A percentile compares a stretch with the other conserved stretches of the same genome.
Conservation (phyloP, 2,797 vertebrate genomes). For the Rhynchotus rufescens region DNA sequence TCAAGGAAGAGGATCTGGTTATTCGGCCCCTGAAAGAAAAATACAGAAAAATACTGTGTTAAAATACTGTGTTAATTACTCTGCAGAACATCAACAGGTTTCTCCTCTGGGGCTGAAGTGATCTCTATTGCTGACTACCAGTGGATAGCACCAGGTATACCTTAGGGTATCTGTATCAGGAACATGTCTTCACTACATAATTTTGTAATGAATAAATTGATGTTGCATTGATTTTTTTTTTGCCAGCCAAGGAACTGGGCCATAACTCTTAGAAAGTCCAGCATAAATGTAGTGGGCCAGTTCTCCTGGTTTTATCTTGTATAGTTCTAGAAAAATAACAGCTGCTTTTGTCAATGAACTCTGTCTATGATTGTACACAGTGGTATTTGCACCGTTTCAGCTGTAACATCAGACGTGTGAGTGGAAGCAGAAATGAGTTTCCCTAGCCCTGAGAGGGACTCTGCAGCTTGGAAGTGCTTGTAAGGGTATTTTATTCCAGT, state of each 20-base stretch:
- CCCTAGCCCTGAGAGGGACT: neutral
- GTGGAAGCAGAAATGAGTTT: neutral
- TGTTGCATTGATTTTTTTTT: neutral
- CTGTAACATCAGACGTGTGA: neutral
- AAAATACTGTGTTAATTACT: neutral
- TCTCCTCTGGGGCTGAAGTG: neutral
- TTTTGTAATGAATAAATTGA: neutral
- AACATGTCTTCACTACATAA: neutral
- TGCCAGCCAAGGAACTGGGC: neutral
- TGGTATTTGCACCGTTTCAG: neutral
- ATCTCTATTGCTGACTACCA: neutral
- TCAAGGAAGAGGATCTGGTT: conserved; percentile 65
- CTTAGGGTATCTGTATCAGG: neutral
- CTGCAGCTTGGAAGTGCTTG: neutral
- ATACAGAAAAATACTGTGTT: no score
- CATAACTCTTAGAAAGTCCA: neutral
- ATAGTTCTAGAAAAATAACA: neutral
- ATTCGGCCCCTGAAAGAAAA: conserved; percentile 51
- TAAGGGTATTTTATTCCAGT: neutral
- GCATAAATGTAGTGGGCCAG: neutral
- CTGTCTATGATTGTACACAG: neutral
- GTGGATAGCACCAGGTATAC: neutral
- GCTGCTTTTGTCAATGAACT: neutral
- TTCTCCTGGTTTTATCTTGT: neutral
- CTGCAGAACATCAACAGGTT: neutral